These are phyloP conservation scores for Lysiphlebus fabarum DNA, from an alignment of 1,140 invertebrate genomes.

Conservation along the genomic window DNA sequence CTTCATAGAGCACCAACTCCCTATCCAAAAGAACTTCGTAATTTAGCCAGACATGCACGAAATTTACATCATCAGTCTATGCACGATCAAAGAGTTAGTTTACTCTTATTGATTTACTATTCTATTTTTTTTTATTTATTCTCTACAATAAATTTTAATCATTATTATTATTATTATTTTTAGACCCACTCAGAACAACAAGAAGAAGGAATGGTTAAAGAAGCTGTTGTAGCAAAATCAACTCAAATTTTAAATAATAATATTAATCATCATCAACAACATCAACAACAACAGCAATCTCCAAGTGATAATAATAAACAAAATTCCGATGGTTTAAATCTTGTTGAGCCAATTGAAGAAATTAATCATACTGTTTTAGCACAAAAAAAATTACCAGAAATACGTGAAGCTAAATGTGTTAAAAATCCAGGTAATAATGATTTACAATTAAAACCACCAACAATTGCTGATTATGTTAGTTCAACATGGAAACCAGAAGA, in stretches of 20 bases:
- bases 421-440: constrained; percentile 45
- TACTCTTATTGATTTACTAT: not conserved
- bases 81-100: constrained; percentile 46
- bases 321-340: constrained; percentile 31
- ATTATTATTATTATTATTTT: constrained; percentile 5
- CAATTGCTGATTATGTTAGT: constrained; percentile 49
- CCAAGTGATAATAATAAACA: constrained; percentile 25
- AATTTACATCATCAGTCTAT: constrained; percentile 51
- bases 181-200: constrained; percentile 41
- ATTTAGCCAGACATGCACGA: constrained; percentile 74
- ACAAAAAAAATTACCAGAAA: constrained; percentile 46
- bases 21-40: constrained; percentile 88
- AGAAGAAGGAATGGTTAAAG: constrained; percentile 44
- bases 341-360: constrained; percentile 35
- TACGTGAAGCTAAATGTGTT: constrained; percentile 50
- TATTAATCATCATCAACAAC: constrained; percentile 34
- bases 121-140: no score
- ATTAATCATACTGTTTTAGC: constrained; percentile 42
- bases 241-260: constrained; percentile 34
- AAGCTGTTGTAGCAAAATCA: constrained; percentile 46
- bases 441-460: constrained; percentile 40
- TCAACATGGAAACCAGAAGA: constrained; percentile 52
- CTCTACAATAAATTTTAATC: not conserved
- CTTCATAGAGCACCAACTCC: constrained; percentile 83
- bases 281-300: constrained; percentile 26